Evolutionary conservation across 2,797 vertebrate genomes (phyloP).

Genomic region (Xenentodon cancila): DNA sequence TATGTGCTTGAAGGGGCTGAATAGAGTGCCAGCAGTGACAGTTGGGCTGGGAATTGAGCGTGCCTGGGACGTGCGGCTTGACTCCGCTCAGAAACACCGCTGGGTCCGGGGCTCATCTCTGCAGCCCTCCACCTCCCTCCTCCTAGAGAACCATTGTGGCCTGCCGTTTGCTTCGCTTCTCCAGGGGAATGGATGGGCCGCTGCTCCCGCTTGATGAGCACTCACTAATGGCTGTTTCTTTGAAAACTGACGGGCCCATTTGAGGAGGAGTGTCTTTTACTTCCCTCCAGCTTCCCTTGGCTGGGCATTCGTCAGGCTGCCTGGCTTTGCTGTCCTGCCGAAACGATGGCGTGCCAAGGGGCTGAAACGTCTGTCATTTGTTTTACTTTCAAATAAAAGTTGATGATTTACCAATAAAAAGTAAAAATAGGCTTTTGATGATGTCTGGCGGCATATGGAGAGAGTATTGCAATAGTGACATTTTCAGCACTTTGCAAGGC

Average conservation of each 20-base stretch:
- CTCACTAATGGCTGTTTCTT: conserved; percentile 81
- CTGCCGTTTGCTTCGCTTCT: conserved; percentile 66
- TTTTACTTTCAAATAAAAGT: conserved; percentile 84
- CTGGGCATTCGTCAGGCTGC: conserved; percentile 77
- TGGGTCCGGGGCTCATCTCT: conserved; percentile 77
- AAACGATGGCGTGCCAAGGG: conserved; percentile 75
- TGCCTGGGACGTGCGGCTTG: conserved; percentile 72
- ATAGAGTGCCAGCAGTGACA: conserved; percentile 85
- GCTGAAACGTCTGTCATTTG: conserved; percentile 83
- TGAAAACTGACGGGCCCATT: conserved; percentile 77
- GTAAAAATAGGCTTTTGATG: conserved; percentile 79
- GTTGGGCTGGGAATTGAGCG: conserved; percentile 86
- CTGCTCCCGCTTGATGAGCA: conserved; percentile 76
- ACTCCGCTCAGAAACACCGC: conserved; percentile 79
- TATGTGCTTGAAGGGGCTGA: conserved; percentile 84
- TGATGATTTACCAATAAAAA: conserved; percentile 83
- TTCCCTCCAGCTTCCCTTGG: conserved; percentile 85
- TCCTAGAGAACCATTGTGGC: conserved; percentile 72
- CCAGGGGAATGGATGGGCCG: conserved; percentile 71
- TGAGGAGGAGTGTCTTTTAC: conserved; percentile 83
- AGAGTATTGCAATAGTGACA: conserved; percentile 60
- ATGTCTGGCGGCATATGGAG: conserved; percentile 78
- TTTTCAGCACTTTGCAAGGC: conserved; percentile 63
- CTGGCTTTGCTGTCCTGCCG: conserved; percentile 84
- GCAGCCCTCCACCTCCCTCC: conserved; percentile 64